A percentile compares a stretch with the other conserved stretches of the same genome.
These are phyloP conservation scores for Camelus bactrianus DNA, from an alignment of 2,113 vertebrate genomes.

Conservation along the genomic window DNA sequence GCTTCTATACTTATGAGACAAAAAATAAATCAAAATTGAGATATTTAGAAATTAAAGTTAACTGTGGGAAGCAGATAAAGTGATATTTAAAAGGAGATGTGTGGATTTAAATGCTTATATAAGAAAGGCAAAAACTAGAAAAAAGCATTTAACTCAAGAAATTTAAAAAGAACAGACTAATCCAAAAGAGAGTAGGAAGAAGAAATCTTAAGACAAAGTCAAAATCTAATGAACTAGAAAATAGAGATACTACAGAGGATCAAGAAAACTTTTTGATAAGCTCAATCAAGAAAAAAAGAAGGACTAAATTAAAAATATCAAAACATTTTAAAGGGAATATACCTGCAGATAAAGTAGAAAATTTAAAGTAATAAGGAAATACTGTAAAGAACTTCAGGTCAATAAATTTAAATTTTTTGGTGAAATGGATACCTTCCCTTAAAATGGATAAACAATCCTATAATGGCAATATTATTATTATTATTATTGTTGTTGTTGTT, in stretches of 20 bases:
- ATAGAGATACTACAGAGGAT: background rate
- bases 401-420: slow-evolving; percentile 25
- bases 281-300: slow-evolving; percentile 25
- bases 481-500: slow-evolving; percentile 17
- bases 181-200: background rate
- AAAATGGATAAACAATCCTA: background rate
- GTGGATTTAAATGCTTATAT: slow-evolving; percentile 23
- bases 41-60: slow-evolving; percentile 65
- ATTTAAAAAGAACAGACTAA: slow-evolving; percentile 19
- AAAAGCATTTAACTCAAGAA: slow-evolving; percentile 12
- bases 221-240: slow-evolving; percentile 18
- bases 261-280: slow-evolving; percentile 12
- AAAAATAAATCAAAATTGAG: slow-evolving; percentile 49
- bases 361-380: background rate
- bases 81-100: slow-evolving; percentile 13
- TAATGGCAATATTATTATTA: background rate
- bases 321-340: background rate
- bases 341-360: background rate
- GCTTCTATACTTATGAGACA: slow-evolving; percentile 11
- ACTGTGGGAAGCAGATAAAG: background rate
- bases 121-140: slow-evolving; percentile 15
- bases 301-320: slow-evolving; percentile 14
- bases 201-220: background rate
- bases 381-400: background rate
- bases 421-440: background rate